A percentile compares a stretch with the other conserved stretches of the same genome.
Evolutionary conservation across 2,888 invertebrate genomes (phyloP).

Genomic region (Acronicta alni): DNA sequence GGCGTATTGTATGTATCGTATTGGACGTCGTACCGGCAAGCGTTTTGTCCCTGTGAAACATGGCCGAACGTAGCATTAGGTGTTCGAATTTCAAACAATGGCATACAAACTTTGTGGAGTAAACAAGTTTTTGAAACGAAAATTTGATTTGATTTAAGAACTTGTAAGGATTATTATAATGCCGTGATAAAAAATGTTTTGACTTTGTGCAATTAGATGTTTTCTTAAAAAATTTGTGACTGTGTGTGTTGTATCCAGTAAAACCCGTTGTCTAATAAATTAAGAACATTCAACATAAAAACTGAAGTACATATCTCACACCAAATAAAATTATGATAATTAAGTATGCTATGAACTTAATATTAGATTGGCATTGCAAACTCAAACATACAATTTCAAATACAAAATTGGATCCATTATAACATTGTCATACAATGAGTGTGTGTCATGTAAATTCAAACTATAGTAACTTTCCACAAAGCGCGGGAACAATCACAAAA

Average conservation of each 20-base stretch:
- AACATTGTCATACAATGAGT: constrained; percentile 33
- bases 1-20: constrained; percentile 16
- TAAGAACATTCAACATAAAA: too few species aligned
- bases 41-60: constrained; percentile 44
- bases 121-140: background rate
- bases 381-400: constrained; percentile 19
- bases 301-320: too few species aligned
- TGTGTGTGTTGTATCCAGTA: too few species aligned
- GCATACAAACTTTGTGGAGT: background rate
- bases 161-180: too few species aligned
- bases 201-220: too few species aligned
- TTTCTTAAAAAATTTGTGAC: too few species aligned
- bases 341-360: constrained; percentile 8
- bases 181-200: too few species aligned
- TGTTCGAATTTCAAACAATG: constrained; percentile 32
- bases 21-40: constrained; percentile 16
- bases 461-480: constrained; percentile 62
- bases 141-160: too few species aligned
- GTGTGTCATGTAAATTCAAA: constrained; percentile 61
- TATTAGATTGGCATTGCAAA: constrained; percentile 23
- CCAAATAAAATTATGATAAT: constrained; percentile 8
- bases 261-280: too few species aligned
- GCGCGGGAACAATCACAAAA: constrained; percentile 71
- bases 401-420: constrained; percentile 29
- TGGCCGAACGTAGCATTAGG: constrained; percentile 18